These are phyloP conservation scores for Australoheros facetus DNA, from an alignment of 2,797 vertebrate genomes.

Conservation along the genomic window DNA sequence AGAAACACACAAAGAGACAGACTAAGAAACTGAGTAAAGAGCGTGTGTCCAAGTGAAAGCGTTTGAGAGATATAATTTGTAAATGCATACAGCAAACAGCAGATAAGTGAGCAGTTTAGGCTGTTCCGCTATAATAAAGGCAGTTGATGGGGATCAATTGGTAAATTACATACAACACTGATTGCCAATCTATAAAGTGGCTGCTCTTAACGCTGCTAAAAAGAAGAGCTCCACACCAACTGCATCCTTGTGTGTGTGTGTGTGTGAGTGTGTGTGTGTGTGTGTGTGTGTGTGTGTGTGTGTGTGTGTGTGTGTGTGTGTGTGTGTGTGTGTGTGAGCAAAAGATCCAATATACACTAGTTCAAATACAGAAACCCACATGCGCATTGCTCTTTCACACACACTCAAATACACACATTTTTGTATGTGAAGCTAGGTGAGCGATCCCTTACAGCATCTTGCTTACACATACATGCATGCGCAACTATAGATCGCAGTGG, in stretches of 20 bases:
- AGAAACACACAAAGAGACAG: constrained; percentile 33
- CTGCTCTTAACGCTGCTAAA: constrained; percentile 37
- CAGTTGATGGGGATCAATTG: constrained; percentile 75
- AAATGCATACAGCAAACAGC: constrained; percentile 6
- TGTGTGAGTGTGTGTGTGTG: not conserved
- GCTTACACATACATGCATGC: not conserved
- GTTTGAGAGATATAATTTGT: constrained; percentile 19
- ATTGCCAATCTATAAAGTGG: constrained; percentile 66
- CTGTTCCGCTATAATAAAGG: constrained; percentile 54
- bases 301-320: not conserved
- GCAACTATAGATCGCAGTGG: not conserved
- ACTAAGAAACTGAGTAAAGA: constrained; percentile 5
- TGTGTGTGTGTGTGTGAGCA: constrained; percentile 5
- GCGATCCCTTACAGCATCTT: constrained; percentile 10
- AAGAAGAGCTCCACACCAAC: not conserved
- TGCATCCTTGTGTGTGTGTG: constrained; percentile 5
- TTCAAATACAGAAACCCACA: not conserved
- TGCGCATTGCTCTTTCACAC: not conserved
- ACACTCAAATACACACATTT: not conserved
- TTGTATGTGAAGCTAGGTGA: not conserved
- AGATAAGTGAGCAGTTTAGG: constrained; percentile 20
- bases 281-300: not conserved
- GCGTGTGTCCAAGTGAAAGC: constrained; percentile 8
- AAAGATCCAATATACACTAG: not conserved
- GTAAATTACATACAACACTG: constrained; percentile 71